A percentile compares a stretch with the other conserved stretches of the same genome.
Evolutionary conservation across 2,113 vertebrate genomes (phyloP).

Genomic region (Glaucidium brasilianum): DNA sequence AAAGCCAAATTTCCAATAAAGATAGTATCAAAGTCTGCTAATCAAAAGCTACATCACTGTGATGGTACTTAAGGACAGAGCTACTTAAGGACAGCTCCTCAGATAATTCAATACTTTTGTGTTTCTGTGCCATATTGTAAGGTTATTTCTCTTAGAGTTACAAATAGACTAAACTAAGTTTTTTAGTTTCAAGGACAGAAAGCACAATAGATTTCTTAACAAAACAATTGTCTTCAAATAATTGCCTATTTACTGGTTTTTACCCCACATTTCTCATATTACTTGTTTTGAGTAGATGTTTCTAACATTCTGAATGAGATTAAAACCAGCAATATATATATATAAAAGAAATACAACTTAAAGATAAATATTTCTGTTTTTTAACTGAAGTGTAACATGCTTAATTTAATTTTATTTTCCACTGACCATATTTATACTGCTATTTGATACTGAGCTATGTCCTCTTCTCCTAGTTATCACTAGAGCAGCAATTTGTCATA

Average conservation of each 20-base stretch:
- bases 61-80: neutral
- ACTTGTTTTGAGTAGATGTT: neutral
- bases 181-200: neutral
- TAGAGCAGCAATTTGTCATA: neutral
- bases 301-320: neutral
- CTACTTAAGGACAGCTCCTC: neutral
- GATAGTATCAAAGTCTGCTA: neutral
- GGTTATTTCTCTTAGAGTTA: neutral
- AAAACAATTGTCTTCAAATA: neutral
- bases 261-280: neutral
- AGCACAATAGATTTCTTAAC: neutral
- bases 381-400: neutral
- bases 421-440: neutral
- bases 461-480: neutral
- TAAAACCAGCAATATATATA: neutral
- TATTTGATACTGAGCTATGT: neutral
- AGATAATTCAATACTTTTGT: neutral
- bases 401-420: neutral
- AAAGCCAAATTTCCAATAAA: neutral
- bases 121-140: neutral
- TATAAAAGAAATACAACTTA: neutral
- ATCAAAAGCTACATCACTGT: neutral
- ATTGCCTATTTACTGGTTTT: fast-evolving
- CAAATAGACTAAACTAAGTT: neutral
- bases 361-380: neutral